Percentiles rank a stretch among this genome's conserved stretches.
phyloP scores from a whole-genome alignment of 2,113 vertebrate genomes.

The Saguinus imperator region DNA sequence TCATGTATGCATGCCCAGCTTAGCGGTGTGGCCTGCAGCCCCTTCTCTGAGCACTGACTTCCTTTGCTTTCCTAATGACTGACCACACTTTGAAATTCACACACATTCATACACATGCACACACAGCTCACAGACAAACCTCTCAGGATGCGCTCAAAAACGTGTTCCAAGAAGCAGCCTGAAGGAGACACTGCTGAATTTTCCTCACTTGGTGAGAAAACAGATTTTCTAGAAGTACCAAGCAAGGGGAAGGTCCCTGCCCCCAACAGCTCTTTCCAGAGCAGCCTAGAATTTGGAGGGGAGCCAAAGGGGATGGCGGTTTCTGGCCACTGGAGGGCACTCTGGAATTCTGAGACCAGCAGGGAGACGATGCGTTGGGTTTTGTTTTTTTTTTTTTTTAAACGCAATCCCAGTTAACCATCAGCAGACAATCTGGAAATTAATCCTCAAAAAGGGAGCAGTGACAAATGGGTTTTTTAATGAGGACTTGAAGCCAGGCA shows the following conservation, averaged over 20 bases:
- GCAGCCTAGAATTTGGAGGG: neutral
- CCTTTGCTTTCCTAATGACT: neutral
- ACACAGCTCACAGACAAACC: neutral
- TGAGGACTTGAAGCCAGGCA: neutral
- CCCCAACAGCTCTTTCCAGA: neutral
- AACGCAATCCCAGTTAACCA: neutral
- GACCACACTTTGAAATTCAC: neutral
- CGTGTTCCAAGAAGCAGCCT: neutral
- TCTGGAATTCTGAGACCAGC: conserved; percentile 44
- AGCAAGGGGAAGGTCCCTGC: neutral
- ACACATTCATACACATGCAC: neutral
- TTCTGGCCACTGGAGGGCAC: conserved; percentile 66
- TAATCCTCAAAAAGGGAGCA: neutral
- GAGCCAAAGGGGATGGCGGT: neutral
- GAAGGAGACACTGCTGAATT: neutral
- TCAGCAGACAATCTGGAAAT: conserved; percentile 43
- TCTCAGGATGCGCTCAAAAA: neutral
- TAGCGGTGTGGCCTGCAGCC: neutral
- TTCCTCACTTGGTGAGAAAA: neutral
- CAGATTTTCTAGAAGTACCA: neutral
- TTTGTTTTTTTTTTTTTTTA: neutral
- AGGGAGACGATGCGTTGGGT: neutral
- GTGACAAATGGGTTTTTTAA: conserved; percentile 14
- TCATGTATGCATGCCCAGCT: neutral
- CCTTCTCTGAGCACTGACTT: neutral